Base-by-base conservation (phyloP, 2,797 vertebrate genomes). In the Gallinago nigripennis region DNA sequence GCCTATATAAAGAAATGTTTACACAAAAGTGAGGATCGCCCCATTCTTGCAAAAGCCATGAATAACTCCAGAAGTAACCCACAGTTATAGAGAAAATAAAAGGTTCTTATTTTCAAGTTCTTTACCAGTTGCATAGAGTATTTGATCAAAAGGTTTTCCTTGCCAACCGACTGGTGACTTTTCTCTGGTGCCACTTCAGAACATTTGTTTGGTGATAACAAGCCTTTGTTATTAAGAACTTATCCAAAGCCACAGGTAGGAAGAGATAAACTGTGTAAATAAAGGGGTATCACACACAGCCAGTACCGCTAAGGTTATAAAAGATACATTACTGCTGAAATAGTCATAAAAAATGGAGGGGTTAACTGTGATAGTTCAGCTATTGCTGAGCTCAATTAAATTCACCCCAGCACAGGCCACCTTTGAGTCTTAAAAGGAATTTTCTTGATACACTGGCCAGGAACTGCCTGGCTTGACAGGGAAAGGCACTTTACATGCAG, bases 211-310 rank as follows among this genome's bases (percentile, higher is more conserved):
- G 91, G 82, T 10, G 95, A 91, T 94, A 97, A 96, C 6, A 23
- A 92, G 65, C 69, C 54, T 93, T 95, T 92, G 91, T 95, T 89
- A 92, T 24, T 27, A 63, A 31, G 65, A 86, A 12, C 54, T 94
- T 94, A 58, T 63, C 79, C 85, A 51, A 75, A 95, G 87, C 73
- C 92, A 83, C 66, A 23, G 58, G 89, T 92, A 93, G 92, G 95
- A 96, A 97, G 94, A 94, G 92, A 97, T 95, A 96, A 95, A 91
- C 54, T 76, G 79, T 46, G 70, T 85, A 96, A 95, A 97, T 45
- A 96, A 75, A 90, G 54, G 57, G 82, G 39, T 75, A 58, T 70
- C 57, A 35, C 73, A 28, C 9, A 1, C 65, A 64, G 60, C 93
- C 86, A 88, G 82, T 8, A 16, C 23, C 28, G 72, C 92, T 69